phyloP scores from a whole-genome alignment of 2,888 invertebrate species.

The Cerceris rybyensis region DNA sequence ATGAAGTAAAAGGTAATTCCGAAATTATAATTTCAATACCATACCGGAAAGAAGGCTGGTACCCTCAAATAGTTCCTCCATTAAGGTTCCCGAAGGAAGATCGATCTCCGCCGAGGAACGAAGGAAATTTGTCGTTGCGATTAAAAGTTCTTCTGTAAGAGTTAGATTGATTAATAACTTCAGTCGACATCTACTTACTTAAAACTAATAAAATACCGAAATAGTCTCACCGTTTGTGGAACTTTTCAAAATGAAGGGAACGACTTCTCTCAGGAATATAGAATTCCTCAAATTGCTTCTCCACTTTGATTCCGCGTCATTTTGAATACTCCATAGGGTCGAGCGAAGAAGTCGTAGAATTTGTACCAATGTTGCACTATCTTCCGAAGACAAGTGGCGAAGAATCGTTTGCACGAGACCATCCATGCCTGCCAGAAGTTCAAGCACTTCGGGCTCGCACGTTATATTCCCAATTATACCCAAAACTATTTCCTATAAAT shows the following conservation, averaged over 20 bases:
- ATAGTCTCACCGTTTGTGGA: conserved; percentile 51
- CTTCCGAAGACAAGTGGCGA: conserved; percentile 84
- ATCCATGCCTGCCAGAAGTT: conserved; percentile 84
- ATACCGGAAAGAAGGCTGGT: conserved; percentile 45
- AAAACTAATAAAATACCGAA: not conserved
- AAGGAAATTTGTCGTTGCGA: conserved; percentile 68
- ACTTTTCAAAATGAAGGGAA: conserved; percentile 87
- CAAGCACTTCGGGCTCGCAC: conserved; percentile 85
- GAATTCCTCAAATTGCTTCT: conserved; percentile 68
- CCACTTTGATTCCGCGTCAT: conserved; percentile 71
- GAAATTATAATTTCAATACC: conserved; percentile 26
- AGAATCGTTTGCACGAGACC: conserved; percentile 84
- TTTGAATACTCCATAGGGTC: conserved; percentile 78
- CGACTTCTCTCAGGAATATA: conserved; percentile 83
- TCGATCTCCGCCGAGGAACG: conserved; percentile 62
- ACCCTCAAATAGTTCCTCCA: conserved; percentile 44
- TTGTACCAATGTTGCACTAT: conserved; percentile 89
- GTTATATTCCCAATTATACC: conserved; percentile 94
- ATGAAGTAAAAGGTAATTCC: not conserved
- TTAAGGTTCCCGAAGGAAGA: conserved; percentile 41
- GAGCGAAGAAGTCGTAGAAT: conserved; percentile 86
- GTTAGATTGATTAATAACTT: not conserved
- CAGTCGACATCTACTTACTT: not conserved
- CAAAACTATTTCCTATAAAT: conserved; percentile 88
- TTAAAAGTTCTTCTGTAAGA: conserved; percentile 71